Evolutionary conservation across 2,888 invertebrate genomes (phyloP), one percentile per base, ranked within the genome.

Genomic region (Anodontia alba): DNA sequence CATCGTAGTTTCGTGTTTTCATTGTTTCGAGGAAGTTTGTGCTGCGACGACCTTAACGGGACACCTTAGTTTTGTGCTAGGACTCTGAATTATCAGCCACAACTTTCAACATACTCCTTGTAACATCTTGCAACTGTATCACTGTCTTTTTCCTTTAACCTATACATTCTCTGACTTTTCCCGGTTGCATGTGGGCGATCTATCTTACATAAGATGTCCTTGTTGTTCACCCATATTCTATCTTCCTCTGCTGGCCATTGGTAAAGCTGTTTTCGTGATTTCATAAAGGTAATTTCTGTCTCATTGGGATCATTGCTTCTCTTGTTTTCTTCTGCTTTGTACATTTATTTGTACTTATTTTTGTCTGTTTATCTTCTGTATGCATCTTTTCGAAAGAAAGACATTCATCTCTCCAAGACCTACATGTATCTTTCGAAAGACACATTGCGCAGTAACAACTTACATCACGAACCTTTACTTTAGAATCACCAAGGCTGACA

Each of bases 401-500:
- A n/a, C n/a, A n/a, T n/a, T n/a, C n/a, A n/a, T n/a, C n/a, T n/a
- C n/a, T 57, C 57, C 57, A 57, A 57, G 57, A 57, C 2, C 26
- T 57, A 26, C 57, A 26, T 26, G 57, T 57, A 2, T 57, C 7
- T 2, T 26, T n/a, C 12, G 17, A 0, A 17, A 78, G 75, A 68
- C 81, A 78, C 12, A 51, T 31, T 42, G 26, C 20, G 67, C 75
- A 78, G 26, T 70, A 78, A 33, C 81, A 82, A 29, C 79, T 79
- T 26, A 74, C 74, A 67, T 80, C 54, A 20, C 76, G 7, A 0
- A 71, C 38, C n/a, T 73, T 71, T 29, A 83, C 71, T 0, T 33
- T 0, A 23, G 46, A 33, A 15, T 76, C 23, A 12, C 67, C 74
- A 3, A 77, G 54, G 17, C 46, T 15, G n/a, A 79, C 79, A 23